Conservation (phyloP, 2,797 vertebrate species). For the Gastrophryne carolinensis region DNA sequence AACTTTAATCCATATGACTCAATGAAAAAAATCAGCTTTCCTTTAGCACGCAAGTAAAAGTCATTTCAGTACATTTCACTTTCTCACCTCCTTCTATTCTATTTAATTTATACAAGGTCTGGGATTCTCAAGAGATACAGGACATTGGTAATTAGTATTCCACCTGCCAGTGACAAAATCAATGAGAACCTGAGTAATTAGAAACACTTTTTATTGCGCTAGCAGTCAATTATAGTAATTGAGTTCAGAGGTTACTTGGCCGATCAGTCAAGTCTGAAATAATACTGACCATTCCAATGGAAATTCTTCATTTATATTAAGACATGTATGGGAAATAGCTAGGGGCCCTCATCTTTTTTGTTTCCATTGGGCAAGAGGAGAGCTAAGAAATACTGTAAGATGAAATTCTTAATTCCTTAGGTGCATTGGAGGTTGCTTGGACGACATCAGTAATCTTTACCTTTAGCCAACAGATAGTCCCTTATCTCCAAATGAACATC, state of each 20-base stretch:
- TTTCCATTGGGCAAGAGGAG: too few species aligned
- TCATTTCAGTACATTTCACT: background rate
- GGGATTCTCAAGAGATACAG: constrained; percentile 7
- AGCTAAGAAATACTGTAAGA: too few species aligned
- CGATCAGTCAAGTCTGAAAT: constrained; percentile 4
- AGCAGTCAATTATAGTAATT: constrained; percentile 35
- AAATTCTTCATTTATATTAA: constrained; percentile 2
- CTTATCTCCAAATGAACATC: too few species aligned
- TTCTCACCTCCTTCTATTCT: background rate
- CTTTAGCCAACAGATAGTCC: too few species aligned
- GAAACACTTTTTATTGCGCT: constrained; percentile 26
- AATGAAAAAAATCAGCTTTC: background rate
- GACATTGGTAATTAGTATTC: constrained; percentile 25
- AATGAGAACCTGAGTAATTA: constrained; percentile 22
- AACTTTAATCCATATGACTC: too few species aligned
- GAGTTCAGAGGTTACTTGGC: constrained; percentile 26
- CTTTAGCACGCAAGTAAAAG: background rate
- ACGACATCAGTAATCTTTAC: too few species aligned
- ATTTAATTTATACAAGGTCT: constrained; percentile 17
- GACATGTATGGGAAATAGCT: background rate
- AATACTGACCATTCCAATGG: constrained; percentile 35
- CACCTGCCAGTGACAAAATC: constrained; percentile 27
- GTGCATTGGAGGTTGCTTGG: too few species aligned
- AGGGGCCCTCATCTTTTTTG: too few species aligned
- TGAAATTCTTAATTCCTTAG: too few species aligned